Conservation (phyloP, 2,113 vertebrate genomes). For the Camarhynchus parvulus region DNA sequence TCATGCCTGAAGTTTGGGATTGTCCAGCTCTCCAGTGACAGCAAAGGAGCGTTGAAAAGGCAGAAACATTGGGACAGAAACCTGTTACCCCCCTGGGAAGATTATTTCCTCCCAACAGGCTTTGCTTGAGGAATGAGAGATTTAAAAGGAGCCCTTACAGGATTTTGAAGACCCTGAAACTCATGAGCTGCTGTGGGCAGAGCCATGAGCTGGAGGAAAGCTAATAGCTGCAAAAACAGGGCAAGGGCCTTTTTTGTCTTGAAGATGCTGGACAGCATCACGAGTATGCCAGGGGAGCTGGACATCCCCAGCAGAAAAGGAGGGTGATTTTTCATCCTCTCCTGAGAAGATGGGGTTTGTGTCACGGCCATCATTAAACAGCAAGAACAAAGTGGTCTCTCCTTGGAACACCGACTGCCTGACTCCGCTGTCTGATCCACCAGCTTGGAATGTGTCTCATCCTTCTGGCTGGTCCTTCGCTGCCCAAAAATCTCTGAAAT, state of each 20-base stretch:
- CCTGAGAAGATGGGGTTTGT: neutral
- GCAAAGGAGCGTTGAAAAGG: neutral
- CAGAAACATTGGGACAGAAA: neutral
- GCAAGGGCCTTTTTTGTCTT: neutral
- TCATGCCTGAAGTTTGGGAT: neutral
- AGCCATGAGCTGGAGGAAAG: neutral
- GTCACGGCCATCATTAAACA: neutral
- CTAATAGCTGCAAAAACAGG: neutral
- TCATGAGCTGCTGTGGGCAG: neutral
- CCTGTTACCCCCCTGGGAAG: neutral
- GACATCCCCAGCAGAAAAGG: neutral
- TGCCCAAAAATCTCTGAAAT: neutral
- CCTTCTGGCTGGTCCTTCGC: neutral
- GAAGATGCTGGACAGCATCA: neutral
- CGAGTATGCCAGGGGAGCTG: fast-evolving
- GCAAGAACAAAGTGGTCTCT: neutral
- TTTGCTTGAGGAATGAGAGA: neutral
- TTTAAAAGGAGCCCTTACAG: neutral
- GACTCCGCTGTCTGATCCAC: neutral
- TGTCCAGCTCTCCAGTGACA: fast-evolving
- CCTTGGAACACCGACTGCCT: neutral
- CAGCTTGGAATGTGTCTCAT: neutral
- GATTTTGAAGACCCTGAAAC: neutral
- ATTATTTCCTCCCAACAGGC: neutral
- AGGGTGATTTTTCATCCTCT: neutral